Evolutionary conservation across 2,113 vertebrate genomes (phyloP), one percentile per base, ranked within the genome.

Genomic region (Chelonoidis abingdonii): DNA sequence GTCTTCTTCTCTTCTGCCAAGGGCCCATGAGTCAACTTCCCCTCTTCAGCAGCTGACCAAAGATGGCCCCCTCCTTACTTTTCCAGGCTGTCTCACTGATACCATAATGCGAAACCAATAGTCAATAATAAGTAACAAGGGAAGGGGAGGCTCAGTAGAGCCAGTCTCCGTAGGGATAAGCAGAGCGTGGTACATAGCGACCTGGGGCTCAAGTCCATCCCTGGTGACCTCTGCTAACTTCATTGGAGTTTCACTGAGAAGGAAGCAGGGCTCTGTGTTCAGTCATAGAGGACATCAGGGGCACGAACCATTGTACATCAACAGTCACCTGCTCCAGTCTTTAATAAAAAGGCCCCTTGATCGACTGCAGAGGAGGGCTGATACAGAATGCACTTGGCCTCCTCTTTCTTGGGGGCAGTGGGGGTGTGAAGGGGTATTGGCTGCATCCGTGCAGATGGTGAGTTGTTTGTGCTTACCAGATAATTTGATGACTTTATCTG

Each of bases 401-500:
- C 57, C 57, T 52, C 76, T n/a, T 86, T 87, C 89, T 81, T 91
- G 54, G 83, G 95, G 53, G 92, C 89, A 56, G 4, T 22, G 5
- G 89, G 89, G 93, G 96, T 94, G 78, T 95, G 84, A 49, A 8
- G 95, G 97, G 96, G 94, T 97, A 92, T 75, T 50, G 89, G 91
- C 96, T 97, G 97, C 96, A 96, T 95, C 97, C 91, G 95, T 83
- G 97, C 97, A 97, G 97, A 94, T 94, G 95, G 10, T 8, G 91
- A 93, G 82, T 88, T 98, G 97, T 97, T 97, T 98, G 95, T 93
- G 96, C 94, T 93, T 90, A 94, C 92, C 97, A 98, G 97, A 98
- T 97, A 94, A 95, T 96, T 88, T 95, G 91, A 94, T 97, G 97
- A 92, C 95, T 97, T 97, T 98, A 98, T 98, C 98, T 97, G 98